phyloP scores from a whole-genome alignment of 2,888 invertebrate genomes.

The Ectemnius continuus region DNA sequence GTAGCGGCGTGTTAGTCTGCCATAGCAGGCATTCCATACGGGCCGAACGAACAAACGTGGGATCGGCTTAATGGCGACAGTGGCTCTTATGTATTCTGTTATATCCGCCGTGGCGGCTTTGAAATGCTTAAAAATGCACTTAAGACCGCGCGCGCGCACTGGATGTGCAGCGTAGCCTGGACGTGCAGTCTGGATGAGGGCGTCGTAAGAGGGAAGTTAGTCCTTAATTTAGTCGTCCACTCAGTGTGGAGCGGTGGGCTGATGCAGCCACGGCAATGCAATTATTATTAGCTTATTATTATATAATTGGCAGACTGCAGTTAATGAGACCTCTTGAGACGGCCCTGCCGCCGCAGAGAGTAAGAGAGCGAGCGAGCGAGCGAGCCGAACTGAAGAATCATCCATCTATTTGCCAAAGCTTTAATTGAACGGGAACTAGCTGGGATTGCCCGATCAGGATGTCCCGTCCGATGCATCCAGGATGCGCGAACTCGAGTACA shows the following conservation, averaged over 20 bases:
- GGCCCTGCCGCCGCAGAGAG: slow-evolving; percentile 47
- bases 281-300: slow-evolving; percentile 78
- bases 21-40: too few species aligned
- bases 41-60: background rate
- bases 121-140: slow-evolving; percentile 59
- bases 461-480: slow-evolving; percentile 24
- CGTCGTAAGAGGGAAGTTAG: slow-evolving; percentile 72
- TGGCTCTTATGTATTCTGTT: slow-evolving; percentile 43
- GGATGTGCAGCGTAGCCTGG: slow-evolving; percentile 37
- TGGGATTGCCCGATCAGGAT: slow-evolving; percentile 42
- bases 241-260: slow-evolving; percentile 63
- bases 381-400: slow-evolving; percentile 69
- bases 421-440: slow-evolving; percentile 72
- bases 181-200: slow-evolving; percentile 62
- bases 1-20: too few species aligned
- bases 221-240: slow-evolving; percentile 72
- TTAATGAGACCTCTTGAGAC: slow-evolving; percentile 77
- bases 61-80: slow-evolving; percentile 9
- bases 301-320: slow-evolving; percentile 74
- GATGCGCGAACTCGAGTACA: slow-evolving; percentile 8
- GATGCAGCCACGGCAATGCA: slow-evolving; percentile 73
- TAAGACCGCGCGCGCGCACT: slow-evolving; percentile 26
- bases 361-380: slow-evolving; percentile 54
- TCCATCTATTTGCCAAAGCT: slow-evolving; percentile 72
- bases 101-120: slow-evolving; percentile 40